Percentiles rank a stretch among this genome's conserved stretches.
Conservation (phyloP, 1,140 invertebrate species). For the Penaeus vannamei region DNA sequence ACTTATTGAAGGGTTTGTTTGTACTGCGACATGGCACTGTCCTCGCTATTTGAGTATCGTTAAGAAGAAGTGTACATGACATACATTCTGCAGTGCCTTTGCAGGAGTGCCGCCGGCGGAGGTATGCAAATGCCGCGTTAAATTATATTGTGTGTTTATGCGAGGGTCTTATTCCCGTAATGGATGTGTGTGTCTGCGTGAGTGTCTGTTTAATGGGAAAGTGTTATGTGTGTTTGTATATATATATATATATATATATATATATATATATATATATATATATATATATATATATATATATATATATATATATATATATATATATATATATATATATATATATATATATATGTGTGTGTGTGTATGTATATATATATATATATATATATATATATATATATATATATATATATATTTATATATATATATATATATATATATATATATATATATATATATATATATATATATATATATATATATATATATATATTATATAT, state of each 20-base stretch:
- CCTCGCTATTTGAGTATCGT: no score
- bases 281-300: neutral
- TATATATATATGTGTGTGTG: neutral
- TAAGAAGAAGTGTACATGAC: no score
- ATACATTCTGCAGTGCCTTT: no score
- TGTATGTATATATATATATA: neutral
- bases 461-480: conserved; percentile 3
- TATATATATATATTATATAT: neutral
- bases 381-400: conserved; percentile 21
- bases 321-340: neutral
- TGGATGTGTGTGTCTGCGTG: neutral
- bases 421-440: neutral
- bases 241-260: conserved; percentile 30
- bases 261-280: conserved; percentile 24
- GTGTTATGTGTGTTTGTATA: neutral
- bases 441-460: conserved; percentile 16
- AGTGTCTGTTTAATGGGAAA: neutral
- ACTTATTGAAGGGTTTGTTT: no score
- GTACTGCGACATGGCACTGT: no score
- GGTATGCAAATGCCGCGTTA: no score
- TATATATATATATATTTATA: conserved; percentile 9
- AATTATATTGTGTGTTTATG: no score
- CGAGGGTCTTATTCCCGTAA: no score
- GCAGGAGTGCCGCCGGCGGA: no score
- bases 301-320: conserved; percentile 1